Evolutionary conservation across 2,888 invertebrate genomes (phyloP), one percentile per base, ranked within the genome.

Genomic region (Euplagia quadripunctaria): DNA sequence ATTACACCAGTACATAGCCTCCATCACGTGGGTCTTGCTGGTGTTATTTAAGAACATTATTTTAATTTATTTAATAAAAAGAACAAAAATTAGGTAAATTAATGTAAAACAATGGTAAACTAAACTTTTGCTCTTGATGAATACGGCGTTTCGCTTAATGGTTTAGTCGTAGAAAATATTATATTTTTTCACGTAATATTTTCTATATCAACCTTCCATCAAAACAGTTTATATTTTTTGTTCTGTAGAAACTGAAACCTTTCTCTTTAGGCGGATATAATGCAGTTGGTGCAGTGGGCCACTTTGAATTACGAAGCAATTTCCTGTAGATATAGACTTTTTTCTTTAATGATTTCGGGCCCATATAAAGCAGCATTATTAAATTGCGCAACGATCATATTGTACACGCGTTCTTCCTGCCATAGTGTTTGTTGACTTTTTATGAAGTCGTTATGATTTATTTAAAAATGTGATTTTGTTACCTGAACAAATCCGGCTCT

Each of bases 261-360:
- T 67, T 73, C 58, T 73, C 72, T 69, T 69, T 65, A 64, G 58
- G 68, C 64, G 64, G 72, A 68, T 64, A 43, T 68, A 58, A 68
- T 66, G 20, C 63, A 63, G 14, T 64, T 4, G 17, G 16, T 49
- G 43, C n/a, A 55, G 52, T 41, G 51, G 52, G 42, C 17, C 43
- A 41, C 17, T 52, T 7, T 14, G 12, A 52, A 52, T 67, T 73
- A 73, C 41, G 3, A 63, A n/a, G 41, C 20, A 20, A 58, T 65
- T 69, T 73, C 69, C 68, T 69, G 41, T 58, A 51, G 16, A 64
- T 43, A 72, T 46, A 14, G 14, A 4, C 1, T 41, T 69, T 65
- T 73, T 64, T 64, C 14, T 64, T 46, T 46, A 42, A 43, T 58
- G 20, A 58, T 1, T 52, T 58, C 6, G 55, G 5, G 7, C 55